Base-by-base conservation (phyloP, 2,888 invertebrate species). In the Hirtodrosophila histrioides region DNA sequence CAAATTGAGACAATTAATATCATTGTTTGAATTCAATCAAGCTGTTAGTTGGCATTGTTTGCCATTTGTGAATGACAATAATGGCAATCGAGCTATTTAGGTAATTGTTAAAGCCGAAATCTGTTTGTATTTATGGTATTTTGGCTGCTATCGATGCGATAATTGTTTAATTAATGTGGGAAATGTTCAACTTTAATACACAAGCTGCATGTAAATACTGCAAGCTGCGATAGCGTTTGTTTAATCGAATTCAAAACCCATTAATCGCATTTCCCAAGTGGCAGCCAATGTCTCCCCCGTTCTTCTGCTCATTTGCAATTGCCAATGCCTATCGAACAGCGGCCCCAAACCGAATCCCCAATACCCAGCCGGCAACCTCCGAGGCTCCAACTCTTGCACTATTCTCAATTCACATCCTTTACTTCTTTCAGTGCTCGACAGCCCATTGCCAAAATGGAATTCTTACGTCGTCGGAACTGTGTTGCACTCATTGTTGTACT, bases 371-470 rank as follows among this genome's bases (percentile, higher is more conserved):
- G 17, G 17, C 40, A n/a, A 36, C 53, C 27, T 27, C 2, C 27
- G 17, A 17, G 17, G 17, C 6, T 27, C 27, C 27, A 27, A 27
- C 29, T 33, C 6, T 3, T 27, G 4, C 40, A n/a, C 29, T 41
- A 53, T 50, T 41, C 54, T 29, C 50, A 50, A 40, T 41, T 41
- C 41, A 11, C 24, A 56, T 48, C 29, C 31, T 31, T 36, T 33
- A 12, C 33, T 48, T 46, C 10, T 46, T 40, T 40, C n/a, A 48
- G 55, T 48, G 39, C 12, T 41, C 43, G 56, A 56, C 64, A 65
- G 60, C 29, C 53, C 55, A 60, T 65, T 73, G 69, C 78, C 70
- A 24, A 70, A 84, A 66, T 73, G 67, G 56, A 68, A 69, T 70
- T 65, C 62, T 54, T 56, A 43, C 58, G 51, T 48, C 31, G 31